phyloP scores from a whole-genome alignment of 1,140 invertebrate genomes.

The Drosophila prosaltans region DNA sequence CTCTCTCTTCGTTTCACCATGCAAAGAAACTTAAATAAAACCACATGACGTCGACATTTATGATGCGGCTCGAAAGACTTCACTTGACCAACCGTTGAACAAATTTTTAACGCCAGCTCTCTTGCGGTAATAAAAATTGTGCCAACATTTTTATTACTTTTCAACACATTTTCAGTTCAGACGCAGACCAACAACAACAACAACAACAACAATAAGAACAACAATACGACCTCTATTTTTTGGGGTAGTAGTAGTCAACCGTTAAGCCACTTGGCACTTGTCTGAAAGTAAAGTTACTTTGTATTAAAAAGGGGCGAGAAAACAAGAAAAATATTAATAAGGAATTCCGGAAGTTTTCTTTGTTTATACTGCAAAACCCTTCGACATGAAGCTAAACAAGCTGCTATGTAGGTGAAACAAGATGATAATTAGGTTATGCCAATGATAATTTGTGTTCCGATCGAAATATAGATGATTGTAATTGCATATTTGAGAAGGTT shows the following conservation, averaged over 20 bases:
- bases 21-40: slow-evolving; percentile 20
- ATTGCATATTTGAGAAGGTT: too few relatives aligned
- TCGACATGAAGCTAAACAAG: too few relatives aligned
- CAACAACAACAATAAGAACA: neutral
- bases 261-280: slow-evolving; percentile 2
- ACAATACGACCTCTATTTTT: neutral
- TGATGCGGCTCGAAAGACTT: slow-evolving; percentile 24
- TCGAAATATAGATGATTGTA: too few relatives aligned
- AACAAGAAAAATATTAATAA: neutral
- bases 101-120: slow-evolving; percentile 52
- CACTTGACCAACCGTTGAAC: slow-evolving; percentile 14
- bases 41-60: slow-evolving; percentile 72
- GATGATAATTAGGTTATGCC: too few relatives aligned
- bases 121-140: slow-evolving; percentile 71
- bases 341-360: neutral
- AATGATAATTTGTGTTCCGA: too few relatives aligned
- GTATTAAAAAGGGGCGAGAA: neutral
- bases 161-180: slow-evolving; percentile 64
- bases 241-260: slow-evolving; percentile 2
- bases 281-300: neutral
- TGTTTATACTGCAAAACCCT: neutral
- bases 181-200: neutral
- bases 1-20: neutral
- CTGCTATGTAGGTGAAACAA: too few relatives aligned
- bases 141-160: slow-evolving; percentile 81